Percentiles rank a stretch among this genome's conserved stretches.
Evolutionary conservation across 2,113 vertebrate genomes (phyloP).

Genomic region (Calyptommatus sinebrachiatus): DNA sequence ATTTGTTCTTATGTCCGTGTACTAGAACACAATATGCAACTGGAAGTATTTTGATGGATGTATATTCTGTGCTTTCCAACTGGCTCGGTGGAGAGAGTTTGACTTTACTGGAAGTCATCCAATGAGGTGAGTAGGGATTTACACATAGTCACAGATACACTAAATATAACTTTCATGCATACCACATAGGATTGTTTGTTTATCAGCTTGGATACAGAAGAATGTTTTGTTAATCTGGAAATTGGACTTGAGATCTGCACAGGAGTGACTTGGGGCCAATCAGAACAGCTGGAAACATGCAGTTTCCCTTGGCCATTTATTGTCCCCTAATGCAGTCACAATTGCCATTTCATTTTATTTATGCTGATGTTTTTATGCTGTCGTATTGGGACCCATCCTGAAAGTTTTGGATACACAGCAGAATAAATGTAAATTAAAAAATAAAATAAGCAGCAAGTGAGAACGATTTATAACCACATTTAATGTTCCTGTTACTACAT

Average conservation of each 20-base stretch:
- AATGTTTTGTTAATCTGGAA: not conserved
- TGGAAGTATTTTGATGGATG: no score
- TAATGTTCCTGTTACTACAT: conserved; percentile 13
- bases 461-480: conserved; percentile 18
- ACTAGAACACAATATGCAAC: no score
- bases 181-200: not conserved
- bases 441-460: not conserved
- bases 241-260: no score
- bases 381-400: no score
- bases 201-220: not conserved
- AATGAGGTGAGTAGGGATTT: not conserved
- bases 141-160: not conserved
- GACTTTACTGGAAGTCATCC: not conserved
- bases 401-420: not conserved
- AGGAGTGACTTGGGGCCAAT: not conserved
- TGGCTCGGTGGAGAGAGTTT: no score
- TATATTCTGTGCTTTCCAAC: no score
- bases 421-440: not conserved
- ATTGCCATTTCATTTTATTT: no score
- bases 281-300: not conserved
- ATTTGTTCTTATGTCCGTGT: no score
- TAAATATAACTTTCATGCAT: not conserved
- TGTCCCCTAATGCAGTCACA: no score
- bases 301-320: not conserved
- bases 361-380: no score